Base-by-base conservation (phyloP, 2,888 invertebrate species). In the Troglohyphantes excavatus region DNA sequence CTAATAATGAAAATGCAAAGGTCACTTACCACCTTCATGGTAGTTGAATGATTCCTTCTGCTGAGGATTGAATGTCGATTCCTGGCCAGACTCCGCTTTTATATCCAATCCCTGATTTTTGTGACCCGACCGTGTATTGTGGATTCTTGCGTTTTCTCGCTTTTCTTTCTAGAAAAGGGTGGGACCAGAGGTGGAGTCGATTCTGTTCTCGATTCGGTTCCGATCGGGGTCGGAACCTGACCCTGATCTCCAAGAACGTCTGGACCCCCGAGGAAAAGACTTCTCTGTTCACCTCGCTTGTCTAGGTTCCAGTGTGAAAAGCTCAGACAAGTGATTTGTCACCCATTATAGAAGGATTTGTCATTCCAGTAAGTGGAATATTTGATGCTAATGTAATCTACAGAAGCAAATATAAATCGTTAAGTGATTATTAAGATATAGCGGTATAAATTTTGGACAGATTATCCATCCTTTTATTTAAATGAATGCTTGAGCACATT, bases 1-100 rank as follows among this genome's bases (percentile, higher is more conserved):
- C 9, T 13, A 13, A 39, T 13, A 13, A 39, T 39, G 39, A 13
- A 39, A 39, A 39, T 39, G 13, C 6, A 67, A 46, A 59, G 29
- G 9, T n/a, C 27, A 90, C 90, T 90, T 68, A 90, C 90, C 85
- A 90, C 90, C 43, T 90, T 90, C 90, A 90, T 90, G 85, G 27
- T 85, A 78, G 73, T 79, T 46, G 72, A 46, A 61, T 78, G 63
- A 63, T 75, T 67, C 39, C 81, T 75, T 53, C 70, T 68, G 88
- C 19, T 61, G 78, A 68, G 53, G 61, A 70, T n/a, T 46, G 90
- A 79, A 84, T 90, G 75, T 26, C 43, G 63, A 29, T 29, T 65
- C 11, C 46, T n/a, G 39, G 17, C 6, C 3, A 6, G 19, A 19
- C 29, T 27, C 61, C n/a, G 86, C 73, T 81, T 87, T 79, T 87